Conservation (phyloP, 2,888 invertebrate genomes). For the Hydroisotoma schaefferi region DNA sequence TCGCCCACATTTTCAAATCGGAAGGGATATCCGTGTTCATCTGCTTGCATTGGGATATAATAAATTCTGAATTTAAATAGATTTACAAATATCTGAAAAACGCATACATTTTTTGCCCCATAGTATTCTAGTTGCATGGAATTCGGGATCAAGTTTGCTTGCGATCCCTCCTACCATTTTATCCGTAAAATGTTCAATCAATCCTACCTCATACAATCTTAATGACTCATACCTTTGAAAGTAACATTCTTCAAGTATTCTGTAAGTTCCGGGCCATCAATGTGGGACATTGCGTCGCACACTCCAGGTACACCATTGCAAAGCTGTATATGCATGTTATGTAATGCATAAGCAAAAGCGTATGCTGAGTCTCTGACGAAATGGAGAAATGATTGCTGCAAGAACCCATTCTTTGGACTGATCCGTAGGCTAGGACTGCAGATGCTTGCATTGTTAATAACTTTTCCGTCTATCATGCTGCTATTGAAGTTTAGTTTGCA, state of each 20-base stretch:
- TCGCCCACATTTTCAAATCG: conserved; percentile 55
- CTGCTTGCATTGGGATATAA: conserved; percentile 50
- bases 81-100: not conserved
- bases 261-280: conserved; percentile 53
- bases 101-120: too few relatives aligned
- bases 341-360: conserved; percentile 57
- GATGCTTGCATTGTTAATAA: conserved; percentile 18
- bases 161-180: too few relatives aligned
- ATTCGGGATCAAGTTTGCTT: too few relatives aligned
- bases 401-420: conserved; percentile 49
- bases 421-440: conserved; percentile 24
- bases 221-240: conserved; percentile 57
- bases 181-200: too few relatives aligned
- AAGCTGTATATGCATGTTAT: conserved; percentile 53
- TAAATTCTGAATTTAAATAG: not conserved
- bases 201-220: too few relatives aligned
- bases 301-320: conserved; percentile 53
- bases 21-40: conserved; percentile 55
- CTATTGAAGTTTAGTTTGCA: conserved; percentile 8
- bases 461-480: conserved; percentile 7
- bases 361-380: conserved; percentile 59
- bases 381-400: conserved; percentile 55
- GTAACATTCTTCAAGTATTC: conserved; percentile 55
- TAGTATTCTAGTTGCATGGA: too few relatives aligned
- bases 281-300: conserved; percentile 53